Base-by-base conservation (phyloP, 1,140 invertebrate species). In the Leptinotarsa texana region DNA sequence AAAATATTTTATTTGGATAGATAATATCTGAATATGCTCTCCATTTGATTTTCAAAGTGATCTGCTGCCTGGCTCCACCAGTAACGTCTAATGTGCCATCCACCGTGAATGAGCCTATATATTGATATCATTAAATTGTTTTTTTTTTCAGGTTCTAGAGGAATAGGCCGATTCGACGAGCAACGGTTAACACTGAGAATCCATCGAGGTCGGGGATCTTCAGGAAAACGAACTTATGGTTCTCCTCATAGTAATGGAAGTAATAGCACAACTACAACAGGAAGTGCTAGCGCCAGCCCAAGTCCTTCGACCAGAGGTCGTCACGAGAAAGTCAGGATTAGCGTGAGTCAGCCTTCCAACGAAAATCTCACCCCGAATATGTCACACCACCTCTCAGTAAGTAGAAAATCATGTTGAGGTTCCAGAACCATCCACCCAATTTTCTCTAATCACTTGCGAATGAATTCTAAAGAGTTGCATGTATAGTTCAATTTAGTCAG, bases 111-210 rank as follows among this genome's bases (percentile, higher is more conserved):
- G 6, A 33, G 6, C 27, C 27, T 42, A 8, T 33, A 42, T 42
- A 33, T 42, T 42, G 33, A 2, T 11, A 42, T 42, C 8, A 42
- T 11, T 11, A 2, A 42, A 11, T 42, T 42, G 33, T 0, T 76
- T 72, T 74, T 42, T 80, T 78, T 5, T 77, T n/a, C n/a, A 85
- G 84, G 83, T 80, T 83, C 78, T 68, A 77, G 79, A 72, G 88
- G 89, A 22, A 83, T 91, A 68, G 90, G 90, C 27, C 87, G 93
- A 63, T 93, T 94, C 81, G 92, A 96, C 78, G 94, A 97, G 82
- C 94, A 96, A 84, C 91, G 94, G 61, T 87, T 98, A 47, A 97
- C 96, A 1, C 85, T 98, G 75, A 90, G 97, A 73, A 97, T 98
- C 79, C 97, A 98, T 85, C 88, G 96, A 8, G 95, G 95, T 4